A percentile compares a stretch with the other conserved stretches of the same genome.
Evolutionary conservation across 1,140 invertebrate species (phyloP).

Genomic region (Drosophila seguyi): DNA sequence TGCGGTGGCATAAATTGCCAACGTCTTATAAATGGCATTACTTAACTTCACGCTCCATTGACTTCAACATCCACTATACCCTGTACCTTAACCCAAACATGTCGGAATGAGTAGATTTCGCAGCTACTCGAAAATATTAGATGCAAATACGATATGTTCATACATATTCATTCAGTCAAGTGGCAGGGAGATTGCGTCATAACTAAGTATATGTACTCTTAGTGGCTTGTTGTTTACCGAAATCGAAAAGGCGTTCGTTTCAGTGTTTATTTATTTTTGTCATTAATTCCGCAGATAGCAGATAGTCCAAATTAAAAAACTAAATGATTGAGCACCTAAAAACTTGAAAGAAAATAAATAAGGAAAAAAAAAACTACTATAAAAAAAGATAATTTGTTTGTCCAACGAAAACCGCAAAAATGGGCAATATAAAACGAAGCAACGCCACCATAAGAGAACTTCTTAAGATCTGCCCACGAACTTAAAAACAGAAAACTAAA

Average conservation of each 20-base stretch:
- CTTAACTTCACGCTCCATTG: conserved; percentile 47
- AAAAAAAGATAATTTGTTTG: conserved; percentile 33
- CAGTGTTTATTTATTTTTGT: conserved; percentile 42
- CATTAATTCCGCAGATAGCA: conserved; percentile 33
- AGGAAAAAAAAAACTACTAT: conserved; percentile 3
- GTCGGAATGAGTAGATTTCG: conserved; percentile 25
- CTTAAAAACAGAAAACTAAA: neutral
- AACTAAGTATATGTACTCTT: conserved; percentile 7
- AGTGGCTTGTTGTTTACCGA: conserved; percentile 26
- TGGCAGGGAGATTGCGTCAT: conserved; percentile 36
- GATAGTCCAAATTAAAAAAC: conserved; percentile 13
- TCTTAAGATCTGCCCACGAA: conserved; percentile 48
- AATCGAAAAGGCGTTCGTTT: conserved; percentile 27
- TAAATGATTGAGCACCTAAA: conserved; percentile 41
- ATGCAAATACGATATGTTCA: conserved; percentile 49
- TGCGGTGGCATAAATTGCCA: conserved; percentile 44
- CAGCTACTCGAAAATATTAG: conserved; percentile 55
- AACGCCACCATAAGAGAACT: conserved; percentile 13
- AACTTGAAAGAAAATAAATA: conserved; percentile 33
- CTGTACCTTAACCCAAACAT: conserved; percentile 3
- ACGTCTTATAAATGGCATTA: conserved; percentile 43
- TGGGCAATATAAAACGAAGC: conserved; percentile 15
- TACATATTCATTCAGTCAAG: conserved; percentile 40
- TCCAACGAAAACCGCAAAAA: conserved; percentile 9
- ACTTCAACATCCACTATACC: conserved; percentile 9